Base-by-base conservation (phyloP, 2,888 invertebrate genomes). In the Brenthis ino region DNA sequence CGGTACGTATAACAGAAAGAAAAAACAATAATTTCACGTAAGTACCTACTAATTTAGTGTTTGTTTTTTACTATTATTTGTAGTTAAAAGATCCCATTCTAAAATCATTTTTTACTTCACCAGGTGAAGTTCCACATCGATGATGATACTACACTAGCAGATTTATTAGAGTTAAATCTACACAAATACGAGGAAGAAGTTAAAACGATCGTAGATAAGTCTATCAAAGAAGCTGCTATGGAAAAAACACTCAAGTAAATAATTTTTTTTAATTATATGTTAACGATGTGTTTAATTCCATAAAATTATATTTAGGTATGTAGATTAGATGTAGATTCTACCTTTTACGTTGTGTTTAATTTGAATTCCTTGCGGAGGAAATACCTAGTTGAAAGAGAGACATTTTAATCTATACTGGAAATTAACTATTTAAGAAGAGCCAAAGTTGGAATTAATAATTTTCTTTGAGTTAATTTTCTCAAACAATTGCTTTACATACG, bases 211-310 rank as follows among this genome's bases (percentile, higher is more conserved):
- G 99, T 99, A 0, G 99, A 99, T 82, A 98, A 98, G 86, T 97
- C 98, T 0, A 98, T 98, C 0, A 99, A 99, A 84, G 99, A 99
- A 92, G 96, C 97, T 94, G 96, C 95, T n/a, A 99, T 99, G 98
- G 99, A 99, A 83, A 98, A 98, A 86, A 95, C 96, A 0, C 93
- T 99, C 11, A 96, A 77, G 93, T 93, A 81, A 71, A 71, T 60
- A 50, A n/a, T 60, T 53, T 12, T 50, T 3, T n/a, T 37, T 28
- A 28, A 14, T 33, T 28, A 24, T 24, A 24, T 6, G 24, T 3
- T 54, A 16, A 24, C 5, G 11, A 54, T 4, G 4, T 16, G n/a
- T 51, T 51, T 51, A 16, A 43, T 43, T 8, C 2, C 8, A 43
- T 43, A 11, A 43, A 43, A 43, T 43, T 3, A 11, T 43, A 43